Percentiles rank a stretch among this genome's conserved stretches.
phyloP scores from a whole-genome alignment of 2,888 invertebrate species.

The Clitarchus hookeri region DNA sequence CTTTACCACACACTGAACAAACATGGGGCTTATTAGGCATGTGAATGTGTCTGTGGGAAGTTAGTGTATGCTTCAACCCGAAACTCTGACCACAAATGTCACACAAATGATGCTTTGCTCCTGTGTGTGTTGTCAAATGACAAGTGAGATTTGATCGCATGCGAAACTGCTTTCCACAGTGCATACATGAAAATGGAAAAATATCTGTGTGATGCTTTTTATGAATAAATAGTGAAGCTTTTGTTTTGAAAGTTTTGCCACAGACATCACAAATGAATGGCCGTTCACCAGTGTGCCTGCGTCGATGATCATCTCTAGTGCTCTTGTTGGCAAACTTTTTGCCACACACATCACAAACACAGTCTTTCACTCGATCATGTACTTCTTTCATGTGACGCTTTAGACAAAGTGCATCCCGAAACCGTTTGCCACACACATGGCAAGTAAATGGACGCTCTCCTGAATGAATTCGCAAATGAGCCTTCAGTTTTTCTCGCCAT shows the following conservation, averaged over 20 bases:
- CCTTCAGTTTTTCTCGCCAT: constrained; percentile 30
- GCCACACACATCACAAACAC: constrained; percentile 57
- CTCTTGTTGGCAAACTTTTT: constrained; percentile 58
- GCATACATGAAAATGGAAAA: constrained; percentile 62
- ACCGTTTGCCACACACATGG: constrained; percentile 32
- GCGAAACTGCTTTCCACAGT: constrained; percentile 63
- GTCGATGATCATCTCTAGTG: constrained; percentile 52
- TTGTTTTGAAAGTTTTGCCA: constrained; percentile 53
- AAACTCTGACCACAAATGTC: constrained; percentile 16
- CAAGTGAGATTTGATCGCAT: constrained; percentile 51
- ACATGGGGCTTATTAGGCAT: not conserved
- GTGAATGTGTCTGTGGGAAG: not conserved
- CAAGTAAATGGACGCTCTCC: constrained; percentile 51
- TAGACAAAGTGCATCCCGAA: constrained; percentile 7
- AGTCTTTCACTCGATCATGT: constrained; percentile 57
- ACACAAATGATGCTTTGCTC: not conserved
- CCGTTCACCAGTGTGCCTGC: constrained; percentile 39
- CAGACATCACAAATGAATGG: constrained; percentile 36
- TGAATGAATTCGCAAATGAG: constrained; percentile 59
- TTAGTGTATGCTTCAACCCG: not conserved
- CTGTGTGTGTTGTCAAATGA: constrained; percentile 16
- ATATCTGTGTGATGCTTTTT: constrained; percentile 62
- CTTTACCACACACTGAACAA: constrained; percentile 10
- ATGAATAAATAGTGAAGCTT: constrained; percentile 67
- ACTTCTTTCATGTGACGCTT: constrained; percentile 56